phyloP scores from a whole-genome alignment of 1,140 invertebrate species.

The Zophobas atratus region DNA sequence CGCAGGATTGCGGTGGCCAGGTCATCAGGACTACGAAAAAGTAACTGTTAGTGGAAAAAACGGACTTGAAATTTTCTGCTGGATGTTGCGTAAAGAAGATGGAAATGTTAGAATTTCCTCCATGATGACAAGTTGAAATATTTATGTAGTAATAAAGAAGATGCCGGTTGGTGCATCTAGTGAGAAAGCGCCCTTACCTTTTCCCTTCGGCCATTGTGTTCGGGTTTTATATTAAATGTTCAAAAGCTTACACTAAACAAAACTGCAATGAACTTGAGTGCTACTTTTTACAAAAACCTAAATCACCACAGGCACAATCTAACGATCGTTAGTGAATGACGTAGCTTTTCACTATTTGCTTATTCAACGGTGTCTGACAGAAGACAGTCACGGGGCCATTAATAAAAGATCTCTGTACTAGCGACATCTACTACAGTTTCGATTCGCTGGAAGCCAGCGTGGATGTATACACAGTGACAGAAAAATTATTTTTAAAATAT shows the following conservation, averaged over 20 bases:
- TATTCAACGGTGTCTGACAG: slow-evolving; percentile 40
- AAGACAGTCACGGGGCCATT: slow-evolving; percentile 18
- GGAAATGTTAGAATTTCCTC: slow-evolving; percentile 70
- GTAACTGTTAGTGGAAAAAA: slow-evolving; percentile 22
- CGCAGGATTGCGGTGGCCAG: slow-evolving; percentile 98
- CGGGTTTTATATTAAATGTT: slow-evolving; percentile 29
- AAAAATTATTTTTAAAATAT: no score
- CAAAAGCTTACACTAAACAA: slow-evolving; percentile 43
- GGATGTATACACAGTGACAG: no score
- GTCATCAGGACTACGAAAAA: slow-evolving; percentile 83
- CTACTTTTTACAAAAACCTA: slow-evolving; percentile 43
- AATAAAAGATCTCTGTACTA: not conserved
- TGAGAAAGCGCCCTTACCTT: slow-evolving; percentile 65
- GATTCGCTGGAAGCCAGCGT: no score
- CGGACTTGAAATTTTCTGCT: not conserved
- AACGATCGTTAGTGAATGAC: slow-evolving; percentile 64
- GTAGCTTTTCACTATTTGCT: slow-evolving; percentile 60
- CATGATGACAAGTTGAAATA: slow-evolving; percentile 66
- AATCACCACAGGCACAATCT: slow-evolving; percentile 50
- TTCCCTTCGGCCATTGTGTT: slow-evolving; percentile 73
- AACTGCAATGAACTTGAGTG: slow-evolving; percentile 12
- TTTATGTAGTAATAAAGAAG: slow-evolving; percentile 50
- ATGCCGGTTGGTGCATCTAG: slow-evolving; percentile 35
- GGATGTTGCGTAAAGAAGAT: slow-evolving; percentile 63
- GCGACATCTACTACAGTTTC: not conserved